phyloP scores from a whole-genome alignment of 2,797 vertebrate genomes.

The Synaphobranchus kaupii region DNA sequence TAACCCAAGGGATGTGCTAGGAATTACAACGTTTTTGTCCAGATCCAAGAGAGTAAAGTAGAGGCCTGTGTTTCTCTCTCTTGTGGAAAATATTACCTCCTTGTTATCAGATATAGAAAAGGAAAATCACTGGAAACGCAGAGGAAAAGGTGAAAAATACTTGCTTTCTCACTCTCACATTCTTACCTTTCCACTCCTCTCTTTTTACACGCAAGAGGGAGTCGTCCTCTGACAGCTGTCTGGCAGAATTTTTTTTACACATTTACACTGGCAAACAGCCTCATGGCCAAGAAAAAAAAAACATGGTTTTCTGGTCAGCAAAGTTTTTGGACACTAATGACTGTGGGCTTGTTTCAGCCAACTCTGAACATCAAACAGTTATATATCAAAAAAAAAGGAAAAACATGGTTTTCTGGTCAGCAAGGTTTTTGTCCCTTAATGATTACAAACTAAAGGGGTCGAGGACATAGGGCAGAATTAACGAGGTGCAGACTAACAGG shows the following conservation, averaged over 20 bases:
- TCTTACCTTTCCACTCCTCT: background rate
- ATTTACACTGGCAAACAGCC: background rate
- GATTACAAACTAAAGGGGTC: background rate
- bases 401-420: background rate
- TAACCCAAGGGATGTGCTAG: background rate
- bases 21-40: background rate
- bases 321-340: background rate
- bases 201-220: background rate
- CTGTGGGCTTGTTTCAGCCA: background rate
- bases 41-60: background rate
- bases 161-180: background rate
- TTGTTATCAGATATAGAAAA: constrained; percentile 20
- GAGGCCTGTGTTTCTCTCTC: background rate
- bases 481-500: background rate
- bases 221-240: background rate
- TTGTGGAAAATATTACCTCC: background rate
- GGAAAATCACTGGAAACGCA: background rate
- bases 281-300: background rate
- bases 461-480: background rate
- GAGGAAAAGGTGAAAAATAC: background rate
- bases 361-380: constrained; percentile 4
- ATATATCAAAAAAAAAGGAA: background rate
- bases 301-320: background rate
- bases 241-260: background rate
- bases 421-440: background rate